phyloP scores from a whole-genome alignment of 92 coral and sea anemone genomes.

The Parazoanthus swiftii region DNA sequence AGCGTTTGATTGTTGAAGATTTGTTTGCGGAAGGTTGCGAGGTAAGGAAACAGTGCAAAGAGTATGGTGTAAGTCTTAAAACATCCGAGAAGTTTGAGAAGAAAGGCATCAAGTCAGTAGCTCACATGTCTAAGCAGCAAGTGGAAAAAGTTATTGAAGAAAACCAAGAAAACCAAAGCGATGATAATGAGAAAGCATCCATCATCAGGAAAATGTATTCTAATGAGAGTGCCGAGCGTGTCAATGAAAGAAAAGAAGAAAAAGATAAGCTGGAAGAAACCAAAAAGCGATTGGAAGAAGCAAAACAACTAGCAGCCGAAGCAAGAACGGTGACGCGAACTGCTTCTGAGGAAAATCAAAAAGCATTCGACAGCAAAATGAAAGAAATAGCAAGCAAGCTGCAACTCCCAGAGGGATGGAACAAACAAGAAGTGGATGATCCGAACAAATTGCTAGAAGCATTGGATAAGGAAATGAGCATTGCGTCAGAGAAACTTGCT shows the following conservation, averaged over 20 bases:
- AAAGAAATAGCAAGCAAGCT: background rate
- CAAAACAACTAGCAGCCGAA: background rate
- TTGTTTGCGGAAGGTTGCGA: background rate
- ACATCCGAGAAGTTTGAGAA: background rate
- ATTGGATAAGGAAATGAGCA: constrained; percentile 5
- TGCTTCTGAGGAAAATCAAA: background rate
- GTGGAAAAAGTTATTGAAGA: background rate
- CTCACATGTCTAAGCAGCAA: background rate
- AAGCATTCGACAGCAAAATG: background rate
- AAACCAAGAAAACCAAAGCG: background rate
- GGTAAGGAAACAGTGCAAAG: background rate
- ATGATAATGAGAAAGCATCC: background rate
- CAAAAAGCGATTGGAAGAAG: background rate
- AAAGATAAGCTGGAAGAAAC: background rate
- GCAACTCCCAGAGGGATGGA: background rate
- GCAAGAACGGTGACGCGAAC: background rate
- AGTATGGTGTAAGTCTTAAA: background rate
- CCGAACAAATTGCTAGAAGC: background rate
- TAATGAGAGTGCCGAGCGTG: background rate
- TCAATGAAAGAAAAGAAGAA: background rate
- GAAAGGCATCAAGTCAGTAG: background rate
- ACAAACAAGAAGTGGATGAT: background rate
- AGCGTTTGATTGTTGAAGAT: background rate
- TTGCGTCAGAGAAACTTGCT: background rate
- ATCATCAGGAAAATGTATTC: background rate